A percentile compares a stretch with the other conserved stretches of the same genome.
Evolutionary conservation across 2,888 invertebrate genomes (phyloP).

Genomic region (Caenorhabditis imperialis): DNA sequence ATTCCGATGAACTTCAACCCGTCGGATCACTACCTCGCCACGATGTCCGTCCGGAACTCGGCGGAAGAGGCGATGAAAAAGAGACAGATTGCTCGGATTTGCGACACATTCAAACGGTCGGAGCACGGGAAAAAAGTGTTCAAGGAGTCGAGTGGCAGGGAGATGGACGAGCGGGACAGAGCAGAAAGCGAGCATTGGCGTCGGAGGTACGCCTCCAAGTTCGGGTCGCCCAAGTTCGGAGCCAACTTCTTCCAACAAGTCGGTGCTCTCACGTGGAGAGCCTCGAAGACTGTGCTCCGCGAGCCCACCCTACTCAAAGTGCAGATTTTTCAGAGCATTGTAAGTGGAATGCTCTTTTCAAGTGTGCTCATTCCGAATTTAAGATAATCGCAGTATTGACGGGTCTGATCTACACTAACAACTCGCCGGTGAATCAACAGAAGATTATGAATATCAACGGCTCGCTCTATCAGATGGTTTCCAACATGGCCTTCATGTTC

Average conservation of each 20-base stretch:
- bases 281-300: slow-evolving; percentile 90
- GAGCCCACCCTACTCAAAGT: slow-evolving; percentile 93
- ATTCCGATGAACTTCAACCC: slow-evolving; percentile 78
- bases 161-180: slow-evolving; percentile 38
- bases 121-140: slow-evolving; percentile 49
- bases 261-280: slow-evolving; percentile 90
- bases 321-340: slow-evolving; percentile 89
- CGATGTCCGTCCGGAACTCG: slow-evolving; percentile 62
- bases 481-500: slow-evolving; percentile 95
- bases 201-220: slow-evolving; percentile 31
- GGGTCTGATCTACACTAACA: slow-evolving; percentile 86
- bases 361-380: not conserved
- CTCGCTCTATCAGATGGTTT: slow-evolving; percentile 89
- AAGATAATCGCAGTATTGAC: slow-evolving; percentile 91
- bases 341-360: slow-evolving; percentile 80
- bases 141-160: slow-evolving; percentile 48
- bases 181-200: slow-evolving; percentile 44
- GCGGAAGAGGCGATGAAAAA: slow-evolving; percentile 34
- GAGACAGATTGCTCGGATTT: slow-evolving; percentile 36
- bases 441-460: slow-evolving; percentile 92
- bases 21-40: slow-evolving; percentile 79
- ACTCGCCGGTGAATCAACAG: slow-evolving; percentile 78
- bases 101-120: slow-evolving; percentile 49
- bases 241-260: slow-evolving; percentile 88
- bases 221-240: slow-evolving; percentile 18